A percentile compares a stretch with the other conserved stretches of the same genome.
Conservation (phyloP, 2,113 vertebrate genomes). For the Ageneiosus marmoratus region DNA sequence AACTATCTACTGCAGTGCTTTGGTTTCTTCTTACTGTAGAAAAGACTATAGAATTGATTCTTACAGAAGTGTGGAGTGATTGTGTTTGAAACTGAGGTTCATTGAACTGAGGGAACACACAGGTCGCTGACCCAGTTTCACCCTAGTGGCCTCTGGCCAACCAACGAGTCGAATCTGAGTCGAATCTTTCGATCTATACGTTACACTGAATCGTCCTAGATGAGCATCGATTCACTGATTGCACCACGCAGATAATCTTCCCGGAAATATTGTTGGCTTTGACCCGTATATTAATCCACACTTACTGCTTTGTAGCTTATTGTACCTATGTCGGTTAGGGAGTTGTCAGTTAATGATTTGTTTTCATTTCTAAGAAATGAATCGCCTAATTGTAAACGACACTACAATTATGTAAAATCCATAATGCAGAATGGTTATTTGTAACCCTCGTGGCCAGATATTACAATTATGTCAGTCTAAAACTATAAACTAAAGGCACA, state of each 20-base stretch:
- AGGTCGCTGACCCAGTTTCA: neutral
- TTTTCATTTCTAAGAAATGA: neutral
- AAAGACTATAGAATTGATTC: neutral
- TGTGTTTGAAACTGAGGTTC: neutral
- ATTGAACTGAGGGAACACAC: neutral
- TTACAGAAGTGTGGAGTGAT: neutral
- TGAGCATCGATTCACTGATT: neutral
- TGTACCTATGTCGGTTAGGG: neutral
- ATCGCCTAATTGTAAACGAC: neutral
- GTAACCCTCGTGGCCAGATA: neutral
- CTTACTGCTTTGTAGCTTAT: neutral
- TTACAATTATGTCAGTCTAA: neutral
- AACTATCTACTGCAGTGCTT: slow-evolving; percentile 12
- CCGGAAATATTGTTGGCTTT: neutral
- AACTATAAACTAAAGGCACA: neutral
- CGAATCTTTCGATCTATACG: neutral
- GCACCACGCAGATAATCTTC: neutral
- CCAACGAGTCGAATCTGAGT: neutral
- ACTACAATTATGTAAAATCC: neutral
- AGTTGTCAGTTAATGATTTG: neutral
- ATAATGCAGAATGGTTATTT: neutral
- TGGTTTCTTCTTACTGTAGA: neutral
- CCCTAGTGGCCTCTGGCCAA: neutral
- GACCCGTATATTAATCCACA: neutral
- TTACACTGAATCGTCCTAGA: neutral